These are phyloP conservation scores for Sylvia borin DNA, from an alignment of 2,797 vertebrate species.

Conservation along the genomic window DNA sequence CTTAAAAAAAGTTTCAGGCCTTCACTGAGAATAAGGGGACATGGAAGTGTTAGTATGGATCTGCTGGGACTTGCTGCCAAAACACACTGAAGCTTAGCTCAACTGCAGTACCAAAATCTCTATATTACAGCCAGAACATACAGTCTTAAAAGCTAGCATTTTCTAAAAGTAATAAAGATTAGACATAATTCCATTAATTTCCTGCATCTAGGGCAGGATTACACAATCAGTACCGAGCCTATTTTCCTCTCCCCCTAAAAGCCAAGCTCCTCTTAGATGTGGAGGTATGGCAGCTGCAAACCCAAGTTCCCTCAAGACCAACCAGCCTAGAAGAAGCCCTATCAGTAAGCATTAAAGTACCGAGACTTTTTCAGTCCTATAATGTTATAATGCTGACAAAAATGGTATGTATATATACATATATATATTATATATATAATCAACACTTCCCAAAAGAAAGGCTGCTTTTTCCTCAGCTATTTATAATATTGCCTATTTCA, in stretches of 20 bases:
- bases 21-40: neutral
- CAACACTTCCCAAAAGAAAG: neutral
- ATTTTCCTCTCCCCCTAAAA: neutral
- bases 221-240: neutral
- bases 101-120: neutral
- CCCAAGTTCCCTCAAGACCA: neutral
- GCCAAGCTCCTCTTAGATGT: neutral
- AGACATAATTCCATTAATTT: neutral
- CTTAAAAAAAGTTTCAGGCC: neutral
- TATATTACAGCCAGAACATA: neutral
- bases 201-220: neutral
- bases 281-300: neutral
- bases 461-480: neutral
- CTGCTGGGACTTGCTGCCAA: neutral
- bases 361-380: neutral
- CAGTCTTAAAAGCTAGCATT: neutral
- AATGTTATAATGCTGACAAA: neutral
- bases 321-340: neutral
- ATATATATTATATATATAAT: neutral
- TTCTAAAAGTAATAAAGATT: neutral
- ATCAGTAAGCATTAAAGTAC: neutral
- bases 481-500: neutral
- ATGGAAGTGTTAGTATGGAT: neutral
- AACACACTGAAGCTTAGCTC: neutral
- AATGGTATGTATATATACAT: neutral